Evolutionary conservation across 2,113 vertebrate genomes (phyloP).

Genomic region (Syngnathus floridae): DNA sequence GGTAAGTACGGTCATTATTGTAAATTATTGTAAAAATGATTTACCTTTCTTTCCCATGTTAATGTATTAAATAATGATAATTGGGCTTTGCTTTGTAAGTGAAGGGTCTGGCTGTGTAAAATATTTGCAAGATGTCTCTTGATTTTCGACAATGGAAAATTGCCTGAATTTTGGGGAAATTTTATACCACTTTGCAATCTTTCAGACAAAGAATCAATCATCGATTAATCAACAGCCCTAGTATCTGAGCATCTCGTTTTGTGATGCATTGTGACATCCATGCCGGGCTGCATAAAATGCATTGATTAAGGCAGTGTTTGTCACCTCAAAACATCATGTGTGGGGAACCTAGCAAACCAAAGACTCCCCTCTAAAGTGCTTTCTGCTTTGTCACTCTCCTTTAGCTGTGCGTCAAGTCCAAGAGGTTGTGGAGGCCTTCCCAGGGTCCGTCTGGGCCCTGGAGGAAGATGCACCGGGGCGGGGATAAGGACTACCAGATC

Average conservation of each 20-base stretch:
- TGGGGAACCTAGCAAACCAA: background rate
- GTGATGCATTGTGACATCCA: too few relatives aligned
- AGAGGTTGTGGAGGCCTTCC: constrained; percentile 13
- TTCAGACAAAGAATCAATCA: too few relatives aligned
- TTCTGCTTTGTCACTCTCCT: background rate
- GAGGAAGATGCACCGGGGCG: constrained; percentile 76
- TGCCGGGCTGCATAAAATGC: too few relatives aligned
- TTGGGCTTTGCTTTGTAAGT: background rate
- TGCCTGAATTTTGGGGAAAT: too few relatives aligned
- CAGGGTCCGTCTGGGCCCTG: constrained; percentile 36
- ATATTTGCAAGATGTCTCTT: too few relatives aligned
- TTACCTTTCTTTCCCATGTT: background rate
- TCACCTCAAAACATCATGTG: background rate
- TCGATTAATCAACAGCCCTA: too few relatives aligned
- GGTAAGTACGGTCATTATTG: background rate
- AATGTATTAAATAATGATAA: background rate
- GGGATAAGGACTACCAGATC: constrained; percentile 84
- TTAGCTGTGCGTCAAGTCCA: constrained; percentile 19
- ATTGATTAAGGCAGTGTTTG: background rate
- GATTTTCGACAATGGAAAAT: too few relatives aligned
- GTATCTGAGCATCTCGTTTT: too few relatives aligned
- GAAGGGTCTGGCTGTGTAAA: background rate
- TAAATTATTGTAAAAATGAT: background rate
- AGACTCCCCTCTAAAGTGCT: background rate
- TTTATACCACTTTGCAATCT: too few relatives aligned